Evolutionary conservation across 2,113 vertebrate species (phyloP).

Genomic region (Perccottus glenii): DNA sequence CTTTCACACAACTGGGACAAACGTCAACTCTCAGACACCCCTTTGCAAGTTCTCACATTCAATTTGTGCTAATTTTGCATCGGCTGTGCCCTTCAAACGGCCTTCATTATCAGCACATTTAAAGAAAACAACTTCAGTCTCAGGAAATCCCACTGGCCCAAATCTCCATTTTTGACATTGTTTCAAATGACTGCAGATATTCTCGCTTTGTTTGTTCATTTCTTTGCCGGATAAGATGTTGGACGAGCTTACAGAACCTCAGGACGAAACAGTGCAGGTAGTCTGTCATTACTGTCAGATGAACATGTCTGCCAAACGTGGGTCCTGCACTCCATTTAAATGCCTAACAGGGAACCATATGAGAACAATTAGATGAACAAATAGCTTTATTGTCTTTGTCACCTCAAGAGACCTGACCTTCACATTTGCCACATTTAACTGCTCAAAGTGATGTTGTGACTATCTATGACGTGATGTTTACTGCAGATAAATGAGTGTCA

Average conservation of each 20-base stretch:
- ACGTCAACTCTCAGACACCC: constrained; percentile 22
- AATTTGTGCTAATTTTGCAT: not conserved
- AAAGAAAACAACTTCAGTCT: too few species aligned
- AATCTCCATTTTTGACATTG: not conserved
- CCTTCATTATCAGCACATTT: constrained; percentile 11
- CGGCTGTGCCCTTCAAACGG: not conserved
- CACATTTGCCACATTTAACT: constrained; percentile 4
- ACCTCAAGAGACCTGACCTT: constrained; percentile 4
- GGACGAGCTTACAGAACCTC: not conserved
- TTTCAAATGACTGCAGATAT: not conserved
- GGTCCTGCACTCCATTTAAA: not conserved
- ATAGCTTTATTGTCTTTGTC: not conserved
- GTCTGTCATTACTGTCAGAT: not conserved
- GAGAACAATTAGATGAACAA: not conserved
- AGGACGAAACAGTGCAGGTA: not conserved
- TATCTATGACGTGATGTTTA: not conserved
- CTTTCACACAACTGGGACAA: constrained; percentile 29
- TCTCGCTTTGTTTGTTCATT: not conserved
- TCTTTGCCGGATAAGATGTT: not conserved
- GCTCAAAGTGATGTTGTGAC: not conserved
- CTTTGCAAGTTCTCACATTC: not conserved
- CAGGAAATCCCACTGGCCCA: not conserved
- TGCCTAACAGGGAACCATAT: not conserved
- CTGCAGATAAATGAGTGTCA: too few species aligned
- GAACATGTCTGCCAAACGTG: not conserved